Conservation (phyloP, 1,140 invertebrate genomes). For the Amphibalanus amphitrite region DNA sequence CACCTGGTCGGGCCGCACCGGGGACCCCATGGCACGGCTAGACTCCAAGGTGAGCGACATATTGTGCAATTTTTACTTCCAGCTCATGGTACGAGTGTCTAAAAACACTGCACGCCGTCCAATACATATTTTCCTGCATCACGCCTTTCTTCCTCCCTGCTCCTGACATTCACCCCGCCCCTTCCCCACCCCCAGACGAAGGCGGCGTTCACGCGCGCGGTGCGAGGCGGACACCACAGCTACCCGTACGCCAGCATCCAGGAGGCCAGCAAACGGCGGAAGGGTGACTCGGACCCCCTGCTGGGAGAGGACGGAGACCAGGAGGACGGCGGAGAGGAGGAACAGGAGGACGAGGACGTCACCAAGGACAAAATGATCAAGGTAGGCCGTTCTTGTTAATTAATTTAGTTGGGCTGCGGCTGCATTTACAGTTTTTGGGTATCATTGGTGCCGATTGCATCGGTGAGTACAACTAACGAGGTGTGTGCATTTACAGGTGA, state of each 20-base stretch:
- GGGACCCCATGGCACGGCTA: constrained; percentile 52
- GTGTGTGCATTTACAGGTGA: too few relatives aligned
- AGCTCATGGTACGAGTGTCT: background rate
- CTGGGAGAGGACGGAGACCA: constrained; percentile 27
- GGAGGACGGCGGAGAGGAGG: constrained; percentile 26
- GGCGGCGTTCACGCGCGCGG: constrained; percentile 74
- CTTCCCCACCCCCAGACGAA: constrained; percentile 44
- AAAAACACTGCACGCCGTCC: background rate
- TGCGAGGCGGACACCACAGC: constrained; percentile 48
- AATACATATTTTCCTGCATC: constrained; percentile 6
- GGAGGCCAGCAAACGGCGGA: constrained; percentile 38
- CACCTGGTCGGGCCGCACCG: constrained; percentile 54
- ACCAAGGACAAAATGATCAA: constrained; percentile 62
- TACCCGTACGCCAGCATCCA: constrained; percentile 6
- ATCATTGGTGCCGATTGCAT: too few relatives aligned
- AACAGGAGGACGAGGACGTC: constrained; percentile 43
- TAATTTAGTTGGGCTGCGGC: too few relatives aligned
- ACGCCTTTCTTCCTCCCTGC: background rate
- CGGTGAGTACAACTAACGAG: too few relatives aligned
- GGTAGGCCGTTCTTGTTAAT: too few relatives aligned
- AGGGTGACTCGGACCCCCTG: constrained; percentile 28
- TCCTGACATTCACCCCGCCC: background rate
- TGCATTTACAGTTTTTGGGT: too few relatives aligned
- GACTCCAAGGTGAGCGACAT: constrained; percentile 52
- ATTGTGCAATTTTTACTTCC: background rate